Base-by-base conservation (phyloP, 2,797 vertebrate species). In the Rhinatrema bivittatum region DNA sequence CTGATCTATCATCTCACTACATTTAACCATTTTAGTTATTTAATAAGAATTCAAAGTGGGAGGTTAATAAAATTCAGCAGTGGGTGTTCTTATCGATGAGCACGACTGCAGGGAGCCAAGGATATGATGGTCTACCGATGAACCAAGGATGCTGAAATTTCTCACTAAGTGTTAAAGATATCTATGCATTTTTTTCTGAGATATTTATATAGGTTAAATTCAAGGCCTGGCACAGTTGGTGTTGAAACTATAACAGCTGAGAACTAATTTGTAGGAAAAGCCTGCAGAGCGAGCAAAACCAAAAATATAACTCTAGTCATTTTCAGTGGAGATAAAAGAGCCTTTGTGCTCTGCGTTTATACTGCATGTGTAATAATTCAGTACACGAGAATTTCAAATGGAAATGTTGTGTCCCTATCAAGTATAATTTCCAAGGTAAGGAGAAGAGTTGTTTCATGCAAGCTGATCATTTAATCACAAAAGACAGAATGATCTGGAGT, bases 51-150 rank as follows among this genome's bases (percentile, higher is more conserved):
- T 63, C 50, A 31, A 65, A 70, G 48, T 65, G 46, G 46, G 61
- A 72, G 26, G 53, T 45, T 70, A 74, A 74, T 77, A 68, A 70
- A 65, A 61, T 46, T 26, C 35, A 53, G 45, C 57, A 49, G 61
- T 55, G 50, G 56, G 54, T 65, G 51, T 61, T 55, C 57, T 55
- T 70, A 63, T 54, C 65, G 64, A 37, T 62, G 55, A 72, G 31
- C 15, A n/a, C 44, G 39, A 48, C 46, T 48, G 21, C 40, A 54
- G 49, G 65, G 17, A 17, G 28, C 14, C 38, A 65, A 46, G 14
- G 12, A 41, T 16, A 45, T 42, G 25, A 53, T 14, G 14, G 27
- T 36, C 29, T 61, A 45, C 51, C 60, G 69, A 56, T 68, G 68
- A 54, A 57, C 29, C 19, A 72, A 59, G 36, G 73, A 10, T 29